Evolutionary conservation across 2,888 invertebrate species (phyloP).

Genomic region (Drosophila basisetae): DNA sequence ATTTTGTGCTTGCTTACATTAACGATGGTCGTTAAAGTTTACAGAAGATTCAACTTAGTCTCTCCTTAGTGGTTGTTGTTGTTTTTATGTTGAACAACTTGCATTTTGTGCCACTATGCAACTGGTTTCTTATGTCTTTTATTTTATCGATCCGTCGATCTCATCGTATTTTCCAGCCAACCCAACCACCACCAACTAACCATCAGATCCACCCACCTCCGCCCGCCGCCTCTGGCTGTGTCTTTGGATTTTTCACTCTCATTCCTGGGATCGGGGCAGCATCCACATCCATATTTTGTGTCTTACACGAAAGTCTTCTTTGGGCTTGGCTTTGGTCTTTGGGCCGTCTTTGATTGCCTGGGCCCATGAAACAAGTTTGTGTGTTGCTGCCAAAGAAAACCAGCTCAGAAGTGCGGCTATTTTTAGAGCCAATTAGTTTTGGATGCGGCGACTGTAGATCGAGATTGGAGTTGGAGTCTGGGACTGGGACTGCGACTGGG

Average conservation of each 20-base stretch:
- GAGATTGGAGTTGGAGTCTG: neutral
- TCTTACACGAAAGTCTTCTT: conserved; percentile 51
- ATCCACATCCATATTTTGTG: conserved; percentile 5
- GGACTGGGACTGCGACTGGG: neutral
- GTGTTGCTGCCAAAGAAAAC: conserved; percentile 39
- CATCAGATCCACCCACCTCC: conserved; percentile 9
- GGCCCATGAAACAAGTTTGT: conserved; percentile 57
- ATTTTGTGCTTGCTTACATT: neutral
- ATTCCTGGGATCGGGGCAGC: conserved; percentile 35
- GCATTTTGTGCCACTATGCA: conserved; percentile 53
- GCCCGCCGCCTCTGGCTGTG: conserved; percentile 2
- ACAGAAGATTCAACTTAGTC: conserved; percentile 1
- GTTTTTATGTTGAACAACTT: neutral
- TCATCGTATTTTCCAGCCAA: conserved; percentile 46
- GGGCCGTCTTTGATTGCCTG: conserved; percentile 39
- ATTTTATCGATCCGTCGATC: conserved; percentile 44
- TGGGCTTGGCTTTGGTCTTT: conserved; percentile 25
- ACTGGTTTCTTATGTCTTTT: conserved; percentile 36
- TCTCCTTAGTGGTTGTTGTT: neutral
- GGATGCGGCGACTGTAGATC: conserved; percentile 31
- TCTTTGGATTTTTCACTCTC: conserved; percentile 66
- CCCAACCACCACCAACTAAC: neutral
- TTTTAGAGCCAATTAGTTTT: conserved; percentile 76
- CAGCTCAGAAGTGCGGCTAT: conserved; percentile 62
- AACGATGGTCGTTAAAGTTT: neutral